Evolutionary conservation across 2,888 invertebrate species (phyloP), one percentile per base, ranked within the genome.

Genomic region (Xestia ashworthii): DNA sequence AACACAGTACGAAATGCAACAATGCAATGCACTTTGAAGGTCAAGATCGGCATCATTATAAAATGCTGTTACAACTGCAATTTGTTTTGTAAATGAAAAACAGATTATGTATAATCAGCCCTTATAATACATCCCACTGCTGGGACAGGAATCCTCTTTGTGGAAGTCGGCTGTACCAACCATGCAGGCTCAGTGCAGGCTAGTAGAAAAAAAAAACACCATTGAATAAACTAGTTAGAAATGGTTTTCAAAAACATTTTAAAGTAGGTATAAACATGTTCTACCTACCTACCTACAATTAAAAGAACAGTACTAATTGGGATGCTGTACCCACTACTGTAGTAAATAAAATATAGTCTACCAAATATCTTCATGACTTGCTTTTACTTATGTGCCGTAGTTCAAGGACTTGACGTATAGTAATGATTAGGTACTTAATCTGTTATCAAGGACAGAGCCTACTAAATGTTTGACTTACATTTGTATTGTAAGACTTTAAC

Each of bases 371-470:
- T 6, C 25, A 79, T 75, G 60, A 82, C 74, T 81, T 72, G 83
- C 83, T 69, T 75, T 69, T 70, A 64, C 62, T 77, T 12, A 19
- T 12, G 64, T 0, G n/a, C 67, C 55, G 44, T 77, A 53, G 83
- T 81, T 83, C 81, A 83, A 83, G 82, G 75, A 79, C 60, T 1
- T 64, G 68, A 38, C n/a, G n/a, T 53, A 38, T 0, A 46, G 16
- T 55, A 78, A 65, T 55, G 68, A 71, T 71, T 68, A 65, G 46
- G 41, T 69, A n/a, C n/a, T n/a, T n/a, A 71, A 55, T 78, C 62
- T 77, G 22, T 38, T 68, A 38, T 55, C 71, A 79, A 74, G 83
- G 71, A 48, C 73, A 65, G 1, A 32, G 11, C n/a, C 14, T 38
- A n/a, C 16, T 46, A 46, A 53, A 72, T 76, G 14, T 62, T 73